Base-by-base conservation (phyloP, 2,888 invertebrate species). In the Microctonus brassicae region DNA sequence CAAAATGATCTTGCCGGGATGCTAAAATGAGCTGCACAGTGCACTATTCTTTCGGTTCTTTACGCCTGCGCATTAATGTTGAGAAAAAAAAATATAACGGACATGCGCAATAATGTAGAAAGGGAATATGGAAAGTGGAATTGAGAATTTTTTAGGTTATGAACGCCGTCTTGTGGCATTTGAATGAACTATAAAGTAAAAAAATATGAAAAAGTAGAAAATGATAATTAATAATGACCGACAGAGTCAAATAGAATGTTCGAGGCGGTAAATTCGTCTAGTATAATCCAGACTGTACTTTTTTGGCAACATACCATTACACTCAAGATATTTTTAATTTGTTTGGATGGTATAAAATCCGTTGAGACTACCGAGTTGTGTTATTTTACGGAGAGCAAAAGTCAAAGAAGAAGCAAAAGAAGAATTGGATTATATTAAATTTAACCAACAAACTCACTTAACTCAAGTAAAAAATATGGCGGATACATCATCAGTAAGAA, bases 281-380 rank as follows among this genome's bases (percentile, higher is more conserved):
- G 80, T 65, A 77, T 70, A 76, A 75, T 83, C 81, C 81, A 82
- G 80, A 81, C 76, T 63, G 36, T 78, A 76, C 75, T 65, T 76
- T 81, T 7, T 66, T 81, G 81, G 81, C 80, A 78, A 42, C 29
- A 57, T 20, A 70, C 63, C 60, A 57, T 61, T 42, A 9, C 47
- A n/a, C n/a, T 9, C 33, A 36, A 58, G 60, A 58, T 68, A 60
- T 60, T 68, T 60, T 60, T 68, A 68, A 58, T 36, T 47, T 47
- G 22, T 24, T 26, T 26, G 55, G 47, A 39, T 10, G 20, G 60
- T 42, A 68, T 68, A 66, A 66, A 66, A 47, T 42, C 24, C 10
- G n/a, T 17, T 34, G n/a, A n/a, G n/a, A n/a, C n/a, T n/a, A n/a
- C n/a, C n/a, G n/a, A n/a, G n/a, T n/a, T n/a, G n/a, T n/a, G n/a